phyloP scores from a whole-genome alignment of 2,113 vertebrate species.

The Labrus mixtus region DNA sequence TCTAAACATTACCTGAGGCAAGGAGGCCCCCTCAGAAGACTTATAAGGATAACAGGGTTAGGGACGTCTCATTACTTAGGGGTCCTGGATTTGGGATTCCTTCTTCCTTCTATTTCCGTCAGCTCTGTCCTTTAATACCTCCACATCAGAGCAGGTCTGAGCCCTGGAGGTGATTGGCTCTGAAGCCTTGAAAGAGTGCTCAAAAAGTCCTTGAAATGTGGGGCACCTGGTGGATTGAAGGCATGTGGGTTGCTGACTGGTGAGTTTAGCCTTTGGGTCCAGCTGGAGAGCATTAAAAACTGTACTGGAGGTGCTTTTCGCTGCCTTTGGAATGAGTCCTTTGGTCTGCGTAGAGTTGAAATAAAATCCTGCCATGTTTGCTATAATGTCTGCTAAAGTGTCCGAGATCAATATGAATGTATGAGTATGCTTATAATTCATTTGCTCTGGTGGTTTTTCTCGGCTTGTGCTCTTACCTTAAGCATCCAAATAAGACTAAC shows the following conservation, averaged over 20 bases:
- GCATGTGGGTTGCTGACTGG: slow-evolving; percentile 42
- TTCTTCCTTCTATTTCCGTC: slow-evolving; percentile 40
- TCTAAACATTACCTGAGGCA: slow-evolving; percentile 17
- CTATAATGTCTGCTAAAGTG: slow-evolving; percentile 1
- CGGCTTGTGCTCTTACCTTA: background rate
- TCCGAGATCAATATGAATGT: background rate
- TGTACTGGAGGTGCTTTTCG: slow-evolving; percentile 28
- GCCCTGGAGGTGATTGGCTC: slow-evolving; percentile 40
- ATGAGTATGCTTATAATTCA: background rate
- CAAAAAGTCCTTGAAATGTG: slow-evolving; percentile 40
- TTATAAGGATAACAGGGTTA: background rate
- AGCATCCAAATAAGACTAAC: background rate
- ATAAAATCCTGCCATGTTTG: slow-evolving; percentile 6
- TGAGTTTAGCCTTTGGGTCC: slow-evolving; percentile 35
- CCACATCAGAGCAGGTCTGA: slow-evolving; percentile 41
- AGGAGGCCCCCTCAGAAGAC: slow-evolving; percentile 10
- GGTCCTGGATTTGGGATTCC: slow-evolving; percentile 27
- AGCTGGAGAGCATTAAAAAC: slow-evolving; percentile 58
- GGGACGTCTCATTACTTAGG: slow-evolving; percentile 9
- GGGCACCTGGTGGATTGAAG: slow-evolving; percentile 53
- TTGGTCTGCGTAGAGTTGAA: slow-evolving; percentile 5
- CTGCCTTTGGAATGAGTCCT: slow-evolving; percentile 35
- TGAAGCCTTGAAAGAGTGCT: slow-evolving; percentile 46
- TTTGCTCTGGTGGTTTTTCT: background rate
- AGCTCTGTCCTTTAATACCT: slow-evolving; percentile 48